Base-by-base conservation (phyloP, 2,888 invertebrate genomes). In the Pachymerium ferrugineum region DNA sequence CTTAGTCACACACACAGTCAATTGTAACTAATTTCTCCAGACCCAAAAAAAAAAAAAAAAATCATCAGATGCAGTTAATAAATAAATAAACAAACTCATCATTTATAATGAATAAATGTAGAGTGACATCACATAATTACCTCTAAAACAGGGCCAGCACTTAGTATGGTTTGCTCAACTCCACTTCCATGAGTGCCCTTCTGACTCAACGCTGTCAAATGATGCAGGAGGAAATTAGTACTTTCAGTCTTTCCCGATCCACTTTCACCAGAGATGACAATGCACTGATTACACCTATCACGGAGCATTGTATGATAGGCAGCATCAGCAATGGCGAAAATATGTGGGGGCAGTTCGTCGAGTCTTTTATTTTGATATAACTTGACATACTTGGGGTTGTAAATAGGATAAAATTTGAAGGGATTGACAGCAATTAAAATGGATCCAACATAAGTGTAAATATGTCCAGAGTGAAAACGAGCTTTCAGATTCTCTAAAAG, bases 191-290 rank as follows among this genome's bases (percentile, higher is more conserved):
- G 92, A 47, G 91, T 92, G 73, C 95, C 94, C 82, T 96, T 96
- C 83, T 96, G 96, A 82, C 93, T 94, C 74, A 97, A 86, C 8
- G 96, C 95, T 0, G 96, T 97, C 80, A 97, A 85, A 84, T 97
- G 97, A 83, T 97, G 96, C 73, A 97, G 86, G 76, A 97, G 87
- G 83, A 97, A 93, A 86, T 96, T 96, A 30, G 97, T 97, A 82
- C 94, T 94, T 83, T 97, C 97, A 1, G 97, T 97, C 85, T 97
- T 97, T 4, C 96, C 95, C n/a, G 93, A 93, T 75, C 95, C 95
- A 82, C 93, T 93, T 83, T 95, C 94, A 30, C 94, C 94, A 81
- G 93, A 94, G 79, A 97, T 97, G 79, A 97, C 96, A 80, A 97
- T 94, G 83, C 96, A 97, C 85, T 92, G 91, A 83, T 96, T 96